A percentile compares a stretch with the other conserved stretches of the same genome.
phyloP scores from a whole-genome alignment of 1,140 invertebrate species.

The Drosophila navojoa region DNA sequence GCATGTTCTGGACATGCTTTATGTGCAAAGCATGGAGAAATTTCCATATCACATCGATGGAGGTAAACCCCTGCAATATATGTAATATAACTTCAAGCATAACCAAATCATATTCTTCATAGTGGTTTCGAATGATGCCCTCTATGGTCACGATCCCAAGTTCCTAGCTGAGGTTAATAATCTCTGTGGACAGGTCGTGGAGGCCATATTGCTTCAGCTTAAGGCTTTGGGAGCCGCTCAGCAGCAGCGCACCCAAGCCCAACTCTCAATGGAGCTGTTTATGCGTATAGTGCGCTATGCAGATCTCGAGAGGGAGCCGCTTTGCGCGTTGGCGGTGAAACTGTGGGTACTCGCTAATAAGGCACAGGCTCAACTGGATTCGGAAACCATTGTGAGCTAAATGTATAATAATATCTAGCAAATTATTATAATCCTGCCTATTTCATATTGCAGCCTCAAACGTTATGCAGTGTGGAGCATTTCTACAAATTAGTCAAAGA shows the following conservation, averaged over 20 bases:
- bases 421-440: no score
- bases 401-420: no score
- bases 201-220: slow-evolving; percentile 90
- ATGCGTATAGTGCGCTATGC: slow-evolving; percentile 88
- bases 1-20: slow-evolving; percentile 79
- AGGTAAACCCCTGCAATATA: slow-evolving; percentile 43
- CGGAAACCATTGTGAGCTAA: slow-evolving; percentile 67
- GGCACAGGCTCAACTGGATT: slow-evolving; percentile 81
- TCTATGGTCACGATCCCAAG: slow-evolving; percentile 95
- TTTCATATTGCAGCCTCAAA: slow-evolving; percentile 48
- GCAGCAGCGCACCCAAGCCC: slow-evolving; percentile 87
- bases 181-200: slow-evolving; percentile 90
- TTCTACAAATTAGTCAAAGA: slow-evolving; percentile 67
- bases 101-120: not conserved
- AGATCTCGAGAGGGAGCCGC: slow-evolving; percentile 87
- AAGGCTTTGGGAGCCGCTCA: slow-evolving; percentile 87
- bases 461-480: slow-evolving; percentile 60
- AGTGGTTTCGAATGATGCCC: slow-evolving; percentile 95
- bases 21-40: slow-evolving; percentile 67
- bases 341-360: slow-evolving; percentile 91
- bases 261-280: slow-evolving; percentile 90
- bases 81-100: not conserved
- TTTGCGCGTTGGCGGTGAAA: slow-evolving; percentile 89
- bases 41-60: slow-evolving; percentile 80
- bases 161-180: slow-evolving; percentile 92